Conservation (phyloP, 2,888 invertebrate species). For the Enchytraeus crypticus region DNA sequence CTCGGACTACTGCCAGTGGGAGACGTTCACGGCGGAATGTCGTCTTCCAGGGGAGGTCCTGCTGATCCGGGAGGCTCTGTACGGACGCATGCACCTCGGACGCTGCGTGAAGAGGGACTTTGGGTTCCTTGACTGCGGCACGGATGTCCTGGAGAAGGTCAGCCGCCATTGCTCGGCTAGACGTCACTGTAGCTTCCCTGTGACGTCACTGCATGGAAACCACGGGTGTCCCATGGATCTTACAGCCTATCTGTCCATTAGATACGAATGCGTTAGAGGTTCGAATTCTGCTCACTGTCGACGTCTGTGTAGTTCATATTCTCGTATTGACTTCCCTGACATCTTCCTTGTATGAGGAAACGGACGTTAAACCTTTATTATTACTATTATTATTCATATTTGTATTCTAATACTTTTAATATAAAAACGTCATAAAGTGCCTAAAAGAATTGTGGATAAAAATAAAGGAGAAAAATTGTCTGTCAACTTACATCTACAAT, state of each 20-base stretch:
- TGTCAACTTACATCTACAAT: too few species aligned
- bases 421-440: too few species aligned
- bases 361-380: too few species aligned
- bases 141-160: not conserved
- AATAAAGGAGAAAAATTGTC: not conserved
- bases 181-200: not conserved
- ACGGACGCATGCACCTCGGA: slow-evolving; percentile 7
- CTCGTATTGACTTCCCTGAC: too few species aligned
- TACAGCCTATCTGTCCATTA: not conserved
- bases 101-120: slow-evolving; percentile 9
- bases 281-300: not conserved
- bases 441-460: not conserved
- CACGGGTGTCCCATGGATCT: slow-evolving; percentile 5
- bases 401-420: too few species aligned
- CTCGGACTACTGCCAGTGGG: slow-evolving; percentile 4
- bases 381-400: too few species aligned
- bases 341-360: too few species aligned
- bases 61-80: not conserved
- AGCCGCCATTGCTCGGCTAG: slow-evolving; percentile 3
- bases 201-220: slow-evolving; percentile 4
- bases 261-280: slow-evolving; percentile 3
- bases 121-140: slow-evolving; percentile 7
- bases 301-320: not conserved
- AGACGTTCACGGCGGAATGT: slow-evolving; percentile 5
- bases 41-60: not conserved